Percentiles rank a stretch among this genome's conserved stretches.
These are phyloP conservation scores for Colostygia pectinataria DNA, from an alignment of 2,888 invertebrate species.

Conservation along the genomic window DNA sequence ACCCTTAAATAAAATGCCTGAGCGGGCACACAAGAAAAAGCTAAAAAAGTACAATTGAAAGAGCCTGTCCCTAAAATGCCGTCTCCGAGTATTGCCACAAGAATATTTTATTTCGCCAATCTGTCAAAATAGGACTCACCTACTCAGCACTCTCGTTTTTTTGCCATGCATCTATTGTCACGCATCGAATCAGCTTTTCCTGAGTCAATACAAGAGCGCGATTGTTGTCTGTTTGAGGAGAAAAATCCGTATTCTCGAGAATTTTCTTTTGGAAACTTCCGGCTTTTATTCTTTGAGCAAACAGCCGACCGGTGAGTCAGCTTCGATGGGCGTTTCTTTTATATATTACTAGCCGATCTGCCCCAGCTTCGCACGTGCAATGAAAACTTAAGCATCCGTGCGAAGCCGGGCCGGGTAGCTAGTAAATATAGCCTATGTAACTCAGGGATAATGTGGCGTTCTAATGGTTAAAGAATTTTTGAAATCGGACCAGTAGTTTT, in stretches of 20 bases:
- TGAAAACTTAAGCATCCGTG: no score
- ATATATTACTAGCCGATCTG: no score
- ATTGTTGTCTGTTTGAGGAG: constrained; percentile 26
- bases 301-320: constrained; percentile 20
- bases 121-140: constrained; percentile 17
- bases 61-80: not conserved
- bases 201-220: constrained; percentile 15
- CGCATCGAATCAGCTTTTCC: constrained; percentile 14
- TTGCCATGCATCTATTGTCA: constrained; percentile 16
- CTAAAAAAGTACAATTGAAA: no score
- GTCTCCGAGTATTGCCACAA: not conserved
- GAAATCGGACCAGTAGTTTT: no score
- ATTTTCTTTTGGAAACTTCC: constrained; percentile 17
- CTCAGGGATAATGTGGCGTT: no score
- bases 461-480: no score
- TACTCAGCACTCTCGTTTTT: constrained; percentile 7
- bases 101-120: constrained; percentile 6
- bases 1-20: no score
- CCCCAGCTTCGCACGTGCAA: no score
- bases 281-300: constrained; percentile 22
- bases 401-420: no score
- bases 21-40: no score
- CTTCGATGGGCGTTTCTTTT: constrained; percentile 4
- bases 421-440: no score
- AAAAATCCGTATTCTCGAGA: constrained; percentile 18